These are phyloP conservation scores for Apis mellifera DNA, from an alignment of 1,140 invertebrate genomes.

Conservation along the genomic window Amel_HAv3.1 CM009932.2:12305501-12306000, in stretches of 20 bases:
- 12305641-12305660: not conserved
- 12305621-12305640: not conserved
- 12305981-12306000: not conserved
- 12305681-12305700: not conserved
- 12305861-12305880: not conserved
- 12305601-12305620: not conserved
- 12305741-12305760: not conserved
- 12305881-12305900: not conserved
- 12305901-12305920: not conserved
- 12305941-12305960: slow-evolving; percentile 5
- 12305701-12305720: not conserved
- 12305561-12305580: not conserved
- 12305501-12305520: no score
- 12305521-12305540: not conserved
- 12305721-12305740: not conserved
- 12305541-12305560: not conserved
- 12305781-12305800: not conserved
- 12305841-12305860: not conserved
- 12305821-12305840: no score
- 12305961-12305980: not conserved
- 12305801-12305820: not conserved
- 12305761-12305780: not conserved
- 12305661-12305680: not conserved
- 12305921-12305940: not conserved
- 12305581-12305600: not conserved